Base-by-base conservation (phyloP, 1,140 invertebrate genomes). In the Pissodes strobi region DNA sequence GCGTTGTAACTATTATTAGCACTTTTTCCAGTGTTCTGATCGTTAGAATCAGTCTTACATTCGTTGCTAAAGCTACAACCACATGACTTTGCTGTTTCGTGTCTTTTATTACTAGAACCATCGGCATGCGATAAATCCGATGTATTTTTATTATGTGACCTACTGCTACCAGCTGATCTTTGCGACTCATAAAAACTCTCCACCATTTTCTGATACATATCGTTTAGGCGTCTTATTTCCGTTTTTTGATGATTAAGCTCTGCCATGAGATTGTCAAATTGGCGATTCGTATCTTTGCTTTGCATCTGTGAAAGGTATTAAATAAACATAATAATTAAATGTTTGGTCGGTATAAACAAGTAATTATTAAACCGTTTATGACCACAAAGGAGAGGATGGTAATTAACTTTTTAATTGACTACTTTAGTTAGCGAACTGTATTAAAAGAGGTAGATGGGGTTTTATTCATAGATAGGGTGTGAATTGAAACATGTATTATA, bases 181-280 rank as follows among this genome's bases (percentile, higher is more conserved):
- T 59, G 41, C 1, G 38, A 13, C 8, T 23, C 37, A 12, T 55
- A 38, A 37, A 19, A 13, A n/a, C 38, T 61, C 3, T 61, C 59
- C 6, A 51, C 22, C 46, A 61, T 52, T 30, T 43, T 41, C 17
- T 37, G 48, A 25, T 63, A 63, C 45, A 55, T 51, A 3, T 43
- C 38, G 30, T 63, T 63, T 12, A 63, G 15, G 10, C 60, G 60
- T 15, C 27, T 27, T n/a, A 63, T 27, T 55, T 63, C 60, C n/a
- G 13, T 45, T 34, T 55, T 55, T 23, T 63, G 60, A 23, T 63
- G 46, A 17, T 12, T 63, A 4, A 63, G 23, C 17, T 63, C 38
- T 4, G 13, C 19, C 30, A 53, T 41, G 10, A 63, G 53, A 6
- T 3, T 55, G 18, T 63, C 49, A 12, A 63, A 45, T 45, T 55